Evolutionary conservation across 1,140 invertebrate species (phyloP).

Genomic region (Trachelipus rathkii): DNA sequence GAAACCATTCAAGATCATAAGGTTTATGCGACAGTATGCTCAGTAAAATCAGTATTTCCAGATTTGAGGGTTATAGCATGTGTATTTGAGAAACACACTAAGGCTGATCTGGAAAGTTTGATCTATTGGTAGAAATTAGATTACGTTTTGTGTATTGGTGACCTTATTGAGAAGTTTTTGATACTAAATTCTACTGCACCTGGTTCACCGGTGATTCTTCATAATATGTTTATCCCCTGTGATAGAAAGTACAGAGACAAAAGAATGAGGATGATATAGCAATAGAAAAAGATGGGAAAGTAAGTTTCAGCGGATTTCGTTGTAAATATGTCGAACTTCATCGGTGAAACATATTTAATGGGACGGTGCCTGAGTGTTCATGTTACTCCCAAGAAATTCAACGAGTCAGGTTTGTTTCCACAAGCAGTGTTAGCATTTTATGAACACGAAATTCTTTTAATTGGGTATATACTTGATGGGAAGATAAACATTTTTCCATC

Average conservation of each 20-base stretch:
- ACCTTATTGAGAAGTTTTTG: background rate
- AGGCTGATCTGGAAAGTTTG: background rate
- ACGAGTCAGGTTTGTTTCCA: background rate
- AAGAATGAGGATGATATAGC: background rate
- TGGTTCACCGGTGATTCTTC: background rate
- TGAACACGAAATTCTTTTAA: background rate
- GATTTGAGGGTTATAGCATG: background rate
- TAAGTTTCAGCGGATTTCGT: background rate
- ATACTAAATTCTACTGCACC: background rate
- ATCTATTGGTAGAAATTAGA: background rate
- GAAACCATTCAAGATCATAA: background rate
- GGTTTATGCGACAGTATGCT: background rate
- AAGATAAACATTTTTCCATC: background rate
- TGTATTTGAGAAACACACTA: background rate
- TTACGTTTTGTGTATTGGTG: background rate
- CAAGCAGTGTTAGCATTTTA: background rate
- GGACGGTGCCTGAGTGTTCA: background rate
- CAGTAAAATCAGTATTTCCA: background rate
- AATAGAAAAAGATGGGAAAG: background rate
- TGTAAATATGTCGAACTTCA: background rate
- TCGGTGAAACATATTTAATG: background rate
- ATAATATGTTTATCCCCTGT: background rate
- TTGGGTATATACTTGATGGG: background rate
- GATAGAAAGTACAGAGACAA: background rate
- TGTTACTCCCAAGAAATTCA: background rate